A percentile compares a stretch with the other conserved stretches of the same genome.
phyloP scores from a whole-genome alignment of 2,113 vertebrate species.

The Nycticebus coucang region DNA sequence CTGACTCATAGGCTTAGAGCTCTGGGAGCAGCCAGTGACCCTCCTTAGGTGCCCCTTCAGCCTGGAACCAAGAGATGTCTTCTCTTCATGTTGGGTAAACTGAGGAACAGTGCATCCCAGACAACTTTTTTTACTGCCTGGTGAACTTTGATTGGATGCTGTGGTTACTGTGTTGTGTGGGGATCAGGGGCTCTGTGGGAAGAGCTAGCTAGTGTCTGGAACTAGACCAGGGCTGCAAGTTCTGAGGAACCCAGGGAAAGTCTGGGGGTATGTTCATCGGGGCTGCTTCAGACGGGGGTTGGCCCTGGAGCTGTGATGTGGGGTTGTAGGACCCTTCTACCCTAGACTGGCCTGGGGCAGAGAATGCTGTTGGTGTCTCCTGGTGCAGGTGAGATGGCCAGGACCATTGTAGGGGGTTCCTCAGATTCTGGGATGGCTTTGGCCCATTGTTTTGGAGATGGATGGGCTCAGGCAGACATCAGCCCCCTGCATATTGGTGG shows the following conservation, averaged over 20 bases:
- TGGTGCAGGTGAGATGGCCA: neutral
- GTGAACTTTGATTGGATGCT: too few species aligned
- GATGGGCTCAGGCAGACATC: neutral
- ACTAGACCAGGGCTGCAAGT: too few species aligned
- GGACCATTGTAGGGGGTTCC: accelerated
- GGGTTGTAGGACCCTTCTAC: too few species aligned
- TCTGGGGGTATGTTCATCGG: neutral
- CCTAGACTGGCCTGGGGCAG: accelerated
- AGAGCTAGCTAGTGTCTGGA: too few species aligned
- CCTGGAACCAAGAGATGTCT: neutral
- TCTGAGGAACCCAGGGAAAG: too few species aligned
- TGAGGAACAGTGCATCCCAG: neutral
- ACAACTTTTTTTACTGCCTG: neutral
- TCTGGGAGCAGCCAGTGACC: too few species aligned
- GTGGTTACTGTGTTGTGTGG: too few species aligned
- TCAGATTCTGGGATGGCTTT: neutral
- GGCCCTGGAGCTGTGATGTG: too few species aligned
- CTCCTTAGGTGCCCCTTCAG: too few species aligned
- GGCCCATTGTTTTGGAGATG: neutral
- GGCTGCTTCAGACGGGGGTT: neutral
- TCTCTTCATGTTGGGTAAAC: neutral
- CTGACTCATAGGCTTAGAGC: neutral
- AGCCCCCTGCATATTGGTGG: neutral
- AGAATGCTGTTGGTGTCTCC: neutral
- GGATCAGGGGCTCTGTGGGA: too few species aligned